Percentiles rank a stretch among this genome's conserved stretches.
Evolutionary conservation across 2,113 vertebrate species (phyloP).

Genomic region (Lasiurus cinereus): DNA sequence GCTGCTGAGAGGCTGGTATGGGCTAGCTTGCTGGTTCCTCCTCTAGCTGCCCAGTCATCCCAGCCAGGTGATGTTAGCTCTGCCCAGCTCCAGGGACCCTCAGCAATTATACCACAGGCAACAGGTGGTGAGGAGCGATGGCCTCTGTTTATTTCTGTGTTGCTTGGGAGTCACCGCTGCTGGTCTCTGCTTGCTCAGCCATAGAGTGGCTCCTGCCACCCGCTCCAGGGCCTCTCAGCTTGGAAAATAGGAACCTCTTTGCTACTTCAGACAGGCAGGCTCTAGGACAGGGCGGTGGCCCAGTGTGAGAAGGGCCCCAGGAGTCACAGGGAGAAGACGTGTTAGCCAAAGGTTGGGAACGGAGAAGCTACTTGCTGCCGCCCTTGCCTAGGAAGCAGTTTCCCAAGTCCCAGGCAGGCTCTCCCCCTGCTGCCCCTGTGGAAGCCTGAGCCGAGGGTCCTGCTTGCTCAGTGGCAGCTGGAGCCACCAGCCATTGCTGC

Average conservation of each 20-base stretch:
- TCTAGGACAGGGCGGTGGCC: background rate
- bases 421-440: background rate
- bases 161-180: background rate
- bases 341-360: background rate
- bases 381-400: background rate
- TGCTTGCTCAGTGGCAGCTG: background rate
- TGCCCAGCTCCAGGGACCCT: background rate
- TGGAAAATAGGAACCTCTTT: background rate
- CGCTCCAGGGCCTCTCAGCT: background rate
- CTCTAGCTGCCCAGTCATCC: background rate
- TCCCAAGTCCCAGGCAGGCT: background rate
- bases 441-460: background rate
- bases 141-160: constrained; percentile 5
- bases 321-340: background rate
- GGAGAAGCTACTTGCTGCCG: background rate
- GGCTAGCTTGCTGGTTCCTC: background rate
- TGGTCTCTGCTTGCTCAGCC: background rate
- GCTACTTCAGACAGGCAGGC: background rate
- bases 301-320: background rate
- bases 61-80: background rate
- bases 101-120: background rate
- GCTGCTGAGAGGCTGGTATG: rapidly evolving
- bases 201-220: background rate
- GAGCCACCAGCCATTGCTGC: background rate
- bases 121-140: background rate